These are phyloP conservation scores for Indri indri DNA, from an alignment of 2,113 vertebrate species.

Conservation along the genomic window DNA sequence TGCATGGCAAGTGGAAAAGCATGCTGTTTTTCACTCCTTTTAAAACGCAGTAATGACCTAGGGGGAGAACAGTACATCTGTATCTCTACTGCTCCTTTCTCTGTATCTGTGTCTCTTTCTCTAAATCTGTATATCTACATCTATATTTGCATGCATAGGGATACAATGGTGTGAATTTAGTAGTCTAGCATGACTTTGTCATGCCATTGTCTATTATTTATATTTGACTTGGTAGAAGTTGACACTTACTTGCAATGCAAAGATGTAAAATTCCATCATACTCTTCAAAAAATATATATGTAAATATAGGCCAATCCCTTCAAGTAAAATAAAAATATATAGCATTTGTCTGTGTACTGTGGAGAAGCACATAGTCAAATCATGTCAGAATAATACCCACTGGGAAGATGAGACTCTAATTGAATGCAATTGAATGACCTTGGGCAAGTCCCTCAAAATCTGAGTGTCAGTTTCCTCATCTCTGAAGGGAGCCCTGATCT, in stretches of 20 bases:
- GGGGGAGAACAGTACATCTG: neutral
- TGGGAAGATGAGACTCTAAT: neutral
- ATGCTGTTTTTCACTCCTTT: conserved; percentile 25
- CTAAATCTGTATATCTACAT: neutral
- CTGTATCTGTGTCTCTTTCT: neutral
- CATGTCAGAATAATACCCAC: neutral
- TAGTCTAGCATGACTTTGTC: neutral
- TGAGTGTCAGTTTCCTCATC: neutral
- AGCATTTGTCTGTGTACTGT: neutral
- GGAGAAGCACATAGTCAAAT: neutral
- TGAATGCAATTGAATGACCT: neutral
- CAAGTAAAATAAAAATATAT: conserved; percentile 19
- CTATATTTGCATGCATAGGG: neutral
- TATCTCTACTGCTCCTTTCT: neutral
- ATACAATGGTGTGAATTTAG: neutral
- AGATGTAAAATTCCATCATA: neutral
- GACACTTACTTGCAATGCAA: conserved; percentile 16
- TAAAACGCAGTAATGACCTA: conserved; percentile 5
- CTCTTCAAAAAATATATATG: conserved; percentile 21
- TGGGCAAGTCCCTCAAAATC: neutral
- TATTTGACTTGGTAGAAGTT: neutral
- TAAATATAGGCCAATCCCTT: conserved; percentile 16
- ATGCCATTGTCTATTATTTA: neutral
- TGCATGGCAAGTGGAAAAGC: neutral
- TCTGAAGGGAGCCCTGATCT: neutral